phyloP scores from a whole-genome alignment of 2,797 vertebrate species.

The Pseudochirops cupreus region DNA sequence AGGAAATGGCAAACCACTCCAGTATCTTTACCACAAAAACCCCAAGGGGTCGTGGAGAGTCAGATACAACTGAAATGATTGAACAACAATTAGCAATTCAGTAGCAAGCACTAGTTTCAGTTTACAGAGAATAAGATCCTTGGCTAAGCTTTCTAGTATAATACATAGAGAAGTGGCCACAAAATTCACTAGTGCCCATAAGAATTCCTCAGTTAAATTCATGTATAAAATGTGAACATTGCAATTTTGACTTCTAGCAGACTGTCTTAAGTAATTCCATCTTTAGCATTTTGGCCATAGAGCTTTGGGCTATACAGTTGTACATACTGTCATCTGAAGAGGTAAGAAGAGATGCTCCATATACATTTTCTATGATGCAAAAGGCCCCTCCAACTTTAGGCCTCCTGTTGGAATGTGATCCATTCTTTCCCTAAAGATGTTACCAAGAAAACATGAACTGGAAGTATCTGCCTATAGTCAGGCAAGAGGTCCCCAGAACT shows the following conservation, averaged over 20 bases:
- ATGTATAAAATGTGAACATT: neutral
- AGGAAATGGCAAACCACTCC: neutral
- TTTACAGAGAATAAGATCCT: slow-evolving; percentile 64
- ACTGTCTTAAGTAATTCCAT: neutral
- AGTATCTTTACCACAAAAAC: neutral
- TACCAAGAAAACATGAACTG: neutral
- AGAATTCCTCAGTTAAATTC: slow-evolving; percentile 45
- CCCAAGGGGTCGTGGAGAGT: neutral
- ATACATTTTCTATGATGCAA: neutral
- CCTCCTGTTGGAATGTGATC: neutral
- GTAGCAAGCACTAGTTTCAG: slow-evolving; percentile 45
- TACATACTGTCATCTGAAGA: neutral
- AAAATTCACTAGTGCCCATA: slow-evolving; percentile 66
- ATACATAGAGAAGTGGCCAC: slow-evolving; percentile 63
- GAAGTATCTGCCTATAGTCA: neutral
- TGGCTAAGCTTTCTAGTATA: slow-evolving; percentile 63
- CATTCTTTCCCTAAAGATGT: neutral
- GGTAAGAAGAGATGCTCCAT: neutral
- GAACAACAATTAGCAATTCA: neutral
- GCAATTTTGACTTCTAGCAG: neutral
- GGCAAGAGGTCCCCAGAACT: neutral
- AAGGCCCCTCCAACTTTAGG: neutral
- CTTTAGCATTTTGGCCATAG: neutral
- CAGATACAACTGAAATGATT: neutral
- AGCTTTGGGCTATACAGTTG: neutral